Evolutionary conservation across 2,888 invertebrate species (phyloP), one percentile per base, ranked within the genome.

Genomic region (Entomobrya proxima): DNA sequence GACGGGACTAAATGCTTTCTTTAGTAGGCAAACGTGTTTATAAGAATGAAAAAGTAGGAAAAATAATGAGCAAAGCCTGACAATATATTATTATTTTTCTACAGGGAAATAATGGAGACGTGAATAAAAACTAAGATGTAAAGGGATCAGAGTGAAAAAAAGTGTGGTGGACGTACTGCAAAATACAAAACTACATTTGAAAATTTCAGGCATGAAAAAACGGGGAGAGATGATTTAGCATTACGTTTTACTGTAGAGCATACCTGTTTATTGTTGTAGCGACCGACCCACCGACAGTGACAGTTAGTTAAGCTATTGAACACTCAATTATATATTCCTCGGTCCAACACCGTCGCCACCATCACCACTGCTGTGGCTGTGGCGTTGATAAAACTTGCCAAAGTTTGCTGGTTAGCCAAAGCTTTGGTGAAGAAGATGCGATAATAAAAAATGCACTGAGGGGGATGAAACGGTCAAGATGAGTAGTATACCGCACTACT

Each of bases 1-100:
- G 61, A 37, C 74, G 50, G 79, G 79, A 85, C 85, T 85, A 85
- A 84, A 79, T 79, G 85, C 58, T 72, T 58, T 47, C 74, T 72
- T 27, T 30, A 79, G 30, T 61, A 13, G 18, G 78, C 58, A 58
- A 85, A 85, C 40, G 61, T 55, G 78, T 85, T 69, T 67, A 67
- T 84, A 85, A 74, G 79, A 72, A 85, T 77, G 67, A 76, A 74
- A 80, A 72, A 72, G 64, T 44, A 30, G 67, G 76, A 21, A n/a
- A 75, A 75, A 83, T 18, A 55, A 7, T 44, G 44, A 37, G 40
- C 67, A 4, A 37, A 21, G 7, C 55, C 55, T 6, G 11, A 21
- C 11, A n/a, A 55, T 15, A 40, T 11, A 11, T 40, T 40, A 40
- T 40, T 40, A 15, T 40, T 7, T 40, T 40, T 40, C 44, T 11